Conservation (phyloP, 2,888 invertebrate genomes). For the Ashinkailepas kermadecensis region DNA sequence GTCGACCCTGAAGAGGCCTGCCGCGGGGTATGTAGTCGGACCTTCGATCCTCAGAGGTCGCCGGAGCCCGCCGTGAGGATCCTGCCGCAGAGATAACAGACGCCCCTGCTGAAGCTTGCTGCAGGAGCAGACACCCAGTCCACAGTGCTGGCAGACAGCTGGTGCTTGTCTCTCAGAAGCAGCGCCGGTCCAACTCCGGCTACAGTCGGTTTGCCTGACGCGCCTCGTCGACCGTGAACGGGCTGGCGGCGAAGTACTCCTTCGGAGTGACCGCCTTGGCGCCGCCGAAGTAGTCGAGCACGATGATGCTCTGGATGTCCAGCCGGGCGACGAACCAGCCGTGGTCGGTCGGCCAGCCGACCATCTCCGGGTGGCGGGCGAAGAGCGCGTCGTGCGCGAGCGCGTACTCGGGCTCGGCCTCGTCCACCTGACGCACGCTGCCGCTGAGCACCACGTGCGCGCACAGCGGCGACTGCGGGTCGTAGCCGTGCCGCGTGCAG, state of each 20-base stretch:
- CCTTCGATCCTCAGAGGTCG: too few relatives aligned
- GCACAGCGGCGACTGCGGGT: slow-evolving; percentile 70
- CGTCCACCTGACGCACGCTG: slow-evolving; percentile 54
- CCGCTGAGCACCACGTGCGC: slow-evolving; percentile 63
- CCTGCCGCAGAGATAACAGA: too few relatives aligned
- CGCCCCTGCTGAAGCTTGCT: too few relatives aligned
- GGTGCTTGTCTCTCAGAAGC: too few relatives aligned
- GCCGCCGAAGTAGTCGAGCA: slow-evolving; percentile 72
- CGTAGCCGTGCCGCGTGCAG: slow-evolving; percentile 54
- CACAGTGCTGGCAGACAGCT: too few relatives aligned
- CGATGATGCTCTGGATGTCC: slow-evolving; percentile 61
- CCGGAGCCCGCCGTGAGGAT: too few relatives aligned
- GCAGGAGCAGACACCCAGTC: too few relatives aligned
- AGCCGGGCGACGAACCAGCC: slow-evolving; percentile 68
- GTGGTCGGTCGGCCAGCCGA: slow-evolving; percentile 53
- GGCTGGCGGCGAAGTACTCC: slow-evolving; percentile 56
- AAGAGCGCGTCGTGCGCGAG: slow-evolving; percentile 58
- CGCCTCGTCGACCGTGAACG: slow-evolving; percentile 23
- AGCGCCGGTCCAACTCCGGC: background rate
- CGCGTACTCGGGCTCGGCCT: slow-evolving; percentile 49
- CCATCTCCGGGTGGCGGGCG: slow-evolving; percentile 62
- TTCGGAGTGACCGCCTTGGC: slow-evolving; percentile 56
- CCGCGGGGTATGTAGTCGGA: too few relatives aligned
- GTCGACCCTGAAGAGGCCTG: too few relatives aligned
- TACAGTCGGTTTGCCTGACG: background rate